A percentile compares a stretch with the other conserved stretches of the same genome.
Conservation (phyloP, 2,113 vertebrate species). For the Argyrosomus japonicus region DNA sequence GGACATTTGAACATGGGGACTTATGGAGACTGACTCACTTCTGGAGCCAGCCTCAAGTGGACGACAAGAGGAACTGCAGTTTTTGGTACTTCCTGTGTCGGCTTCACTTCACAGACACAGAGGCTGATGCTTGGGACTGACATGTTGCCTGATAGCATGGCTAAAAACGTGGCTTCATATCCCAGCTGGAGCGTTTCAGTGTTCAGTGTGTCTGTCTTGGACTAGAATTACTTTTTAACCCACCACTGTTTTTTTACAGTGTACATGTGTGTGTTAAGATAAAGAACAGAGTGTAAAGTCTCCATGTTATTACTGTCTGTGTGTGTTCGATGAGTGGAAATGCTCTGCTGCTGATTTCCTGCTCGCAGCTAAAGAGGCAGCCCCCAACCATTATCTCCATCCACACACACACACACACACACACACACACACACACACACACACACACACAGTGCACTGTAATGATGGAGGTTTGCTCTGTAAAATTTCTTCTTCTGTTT, state of each 20-base stretch:
- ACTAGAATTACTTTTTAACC: too few relatives aligned
- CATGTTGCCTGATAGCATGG: too few relatives aligned
- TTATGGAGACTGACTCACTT: too few relatives aligned
- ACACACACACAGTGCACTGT: slow-evolving; percentile 6
- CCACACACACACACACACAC: slow-evolving; percentile 4
- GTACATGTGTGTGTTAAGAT: slow-evolving; percentile 1
- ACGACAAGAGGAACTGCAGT: too few relatives aligned
- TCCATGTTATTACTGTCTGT: slow-evolving; percentile 12
- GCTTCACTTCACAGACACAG: too few relatives aligned
- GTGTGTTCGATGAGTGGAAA: slow-evolving; percentile 14
- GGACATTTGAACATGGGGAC: too few relatives aligned
- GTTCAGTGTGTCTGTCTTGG: too few relatives aligned
- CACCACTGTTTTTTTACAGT: slow-evolving; percentile 9
- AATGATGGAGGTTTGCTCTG: slow-evolving; percentile 12
- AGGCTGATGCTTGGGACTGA: too few relatives aligned
- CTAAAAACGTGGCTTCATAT: too few relatives aligned
- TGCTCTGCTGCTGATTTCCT: slow-evolving; percentile 25
- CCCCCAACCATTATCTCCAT: slow-evolving; percentile 32
- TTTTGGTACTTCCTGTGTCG: too few relatives aligned
- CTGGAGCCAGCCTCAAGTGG: too few relatives aligned
- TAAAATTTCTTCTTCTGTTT: slow-evolving; percentile 21
- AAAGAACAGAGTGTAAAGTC: background rate
- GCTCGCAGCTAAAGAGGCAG: background rate
- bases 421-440: slow-evolving; percentile 19
- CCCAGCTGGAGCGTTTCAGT: too few relatives aligned